Percentiles rank a stretch among this genome's conserved stretches.
phyloP scores from a whole-genome alignment of 2,888 invertebrate genomes.

The Helleia helle region DNA sequence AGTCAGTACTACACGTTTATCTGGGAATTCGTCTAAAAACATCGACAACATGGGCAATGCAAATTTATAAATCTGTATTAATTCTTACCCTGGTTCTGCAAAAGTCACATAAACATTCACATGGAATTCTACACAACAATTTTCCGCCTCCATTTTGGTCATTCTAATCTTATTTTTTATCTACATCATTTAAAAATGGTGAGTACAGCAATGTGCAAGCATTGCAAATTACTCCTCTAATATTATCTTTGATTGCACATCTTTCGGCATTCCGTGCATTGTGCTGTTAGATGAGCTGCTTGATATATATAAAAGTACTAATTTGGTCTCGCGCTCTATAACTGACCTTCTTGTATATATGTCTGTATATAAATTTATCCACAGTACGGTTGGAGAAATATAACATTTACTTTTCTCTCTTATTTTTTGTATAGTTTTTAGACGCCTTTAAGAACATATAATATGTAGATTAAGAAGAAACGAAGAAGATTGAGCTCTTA shows the following conservation, averaged over 20 bases:
- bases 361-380: not conserved
- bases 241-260: not conserved
- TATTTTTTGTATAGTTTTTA: too few relatives aligned
- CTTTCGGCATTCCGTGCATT: conserved; percentile 2
- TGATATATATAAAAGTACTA: not conserved
- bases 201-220: not conserved
- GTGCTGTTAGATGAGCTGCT: not conserved
- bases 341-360: conserved; percentile 1
- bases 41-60: too few relatives aligned
- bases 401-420: too few relatives aligned
- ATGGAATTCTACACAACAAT: not conserved
- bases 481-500: too few relatives aligned
- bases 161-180: not conserved
- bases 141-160: not conserved
- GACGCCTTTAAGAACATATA: too few relatives aligned
- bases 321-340: not conserved
- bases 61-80: too few relatives aligned
- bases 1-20: too few relatives aligned
- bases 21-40: too few relatives aligned
- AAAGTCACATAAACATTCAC: not conserved
- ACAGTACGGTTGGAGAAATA: too few relatives aligned
- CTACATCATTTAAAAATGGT: conserved; percentile 1
- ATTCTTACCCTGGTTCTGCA: too few relatives aligned
- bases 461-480: too few relatives aligned
- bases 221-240: not conserved